Percentiles rank a stretch among this genome's conserved stretches.
Evolutionary conservation across 2,113 vertebrate genomes (phyloP).

Genomic region (Porphyrio hochstetteri): DNA sequence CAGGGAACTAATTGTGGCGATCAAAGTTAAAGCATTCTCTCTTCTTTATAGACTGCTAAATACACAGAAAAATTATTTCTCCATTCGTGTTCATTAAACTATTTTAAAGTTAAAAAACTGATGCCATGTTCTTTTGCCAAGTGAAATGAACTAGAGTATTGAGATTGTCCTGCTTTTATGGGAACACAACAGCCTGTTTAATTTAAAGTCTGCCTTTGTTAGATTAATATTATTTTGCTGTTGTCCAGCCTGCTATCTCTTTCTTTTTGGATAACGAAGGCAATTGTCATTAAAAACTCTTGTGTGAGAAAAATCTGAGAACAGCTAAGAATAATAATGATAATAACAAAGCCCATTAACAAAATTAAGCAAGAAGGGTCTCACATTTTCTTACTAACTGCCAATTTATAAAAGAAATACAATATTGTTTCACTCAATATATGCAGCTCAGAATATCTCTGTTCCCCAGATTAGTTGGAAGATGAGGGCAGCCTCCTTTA

Average conservation of each 20-base stretch:
- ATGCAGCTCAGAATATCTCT: constrained; percentile 35
- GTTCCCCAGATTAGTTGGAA: constrained; percentile 44
- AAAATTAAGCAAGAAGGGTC: constrained; percentile 50
- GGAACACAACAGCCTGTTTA: constrained; percentile 44
- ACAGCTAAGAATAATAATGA: constrained; percentile 20
- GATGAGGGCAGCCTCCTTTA: constrained; percentile 61
- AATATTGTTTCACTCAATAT: constrained; percentile 28
- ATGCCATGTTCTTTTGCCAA: constrained; percentile 63
- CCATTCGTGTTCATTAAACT: constrained; percentile 78
- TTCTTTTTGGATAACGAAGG: constrained; percentile 57
- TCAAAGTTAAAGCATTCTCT: constrained; percentile 81
- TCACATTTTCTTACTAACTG: constrained; percentile 18
- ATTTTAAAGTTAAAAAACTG: constrained; percentile 78
- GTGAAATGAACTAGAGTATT: constrained; percentile 54
- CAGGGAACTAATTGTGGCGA: constrained; percentile 82
- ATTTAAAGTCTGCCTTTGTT: constrained; percentile 66
- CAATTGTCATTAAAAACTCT: constrained; percentile 56
- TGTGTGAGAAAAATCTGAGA: constrained; percentile 52
- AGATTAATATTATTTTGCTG: constrained; percentile 67
- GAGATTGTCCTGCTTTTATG: constrained; percentile 60
- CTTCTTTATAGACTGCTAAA: constrained; percentile 80
- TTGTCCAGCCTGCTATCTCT: constrained; percentile 58
- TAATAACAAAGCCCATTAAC: constrained; percentile 54
- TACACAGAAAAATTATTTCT: constrained; percentile 75
- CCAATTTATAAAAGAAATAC: constrained; percentile 20